Base-by-base conservation (phyloP, 2,797 vertebrate species). In the Agapornis canus region DNA sequence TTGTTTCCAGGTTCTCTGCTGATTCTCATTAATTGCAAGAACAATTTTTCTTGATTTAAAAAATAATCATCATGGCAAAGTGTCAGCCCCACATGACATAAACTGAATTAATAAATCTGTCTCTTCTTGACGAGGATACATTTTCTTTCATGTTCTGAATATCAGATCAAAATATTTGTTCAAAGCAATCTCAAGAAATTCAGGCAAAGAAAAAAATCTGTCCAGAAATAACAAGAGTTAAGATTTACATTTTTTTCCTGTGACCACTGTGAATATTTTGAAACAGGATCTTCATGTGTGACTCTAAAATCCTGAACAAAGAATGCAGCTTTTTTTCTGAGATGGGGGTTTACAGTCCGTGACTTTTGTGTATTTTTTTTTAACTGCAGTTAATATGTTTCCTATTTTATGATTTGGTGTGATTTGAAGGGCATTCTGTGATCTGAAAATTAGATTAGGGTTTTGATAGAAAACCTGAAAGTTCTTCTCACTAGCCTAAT, bases 1-100 rank as follows among this genome's bases (percentile, higher is more conserved):
- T 52, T 48, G 39, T 86, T 95, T 83, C 39, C 51, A 79, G 82
- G 32, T 70, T 73, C n/a, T 94, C 32, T 63, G 43, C 18, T 66
- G 68, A 82, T 95, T 59, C 54, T 89, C 35, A 90, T 89, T 91
- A 92, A 86, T 10, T 93, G 48, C 12, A 92, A 90, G 47, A 80
- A 57, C 13, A 92, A 87, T 64, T 77, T 79, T 87, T 90, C 51
- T 94, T 89, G 83, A 86, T 82, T 94, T 91, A 73, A 91, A 95
- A 97, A 59, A 35, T 76, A 89, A 79, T 87, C 20, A 51, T n/a
- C 69, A 64, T 82, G 47, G 72, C 45, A 59, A 89, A 91, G 32
- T 68, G 39, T 76, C 57, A 82, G 13, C 9, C 27, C 15, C 60
- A 87, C 23, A 27, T 45, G 45, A 78, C 35, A 88, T 15, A 64